Base-by-base conservation (phyloP, 2,888 invertebrate genomes). In the Steinernema hermaphroditum region DNA sequence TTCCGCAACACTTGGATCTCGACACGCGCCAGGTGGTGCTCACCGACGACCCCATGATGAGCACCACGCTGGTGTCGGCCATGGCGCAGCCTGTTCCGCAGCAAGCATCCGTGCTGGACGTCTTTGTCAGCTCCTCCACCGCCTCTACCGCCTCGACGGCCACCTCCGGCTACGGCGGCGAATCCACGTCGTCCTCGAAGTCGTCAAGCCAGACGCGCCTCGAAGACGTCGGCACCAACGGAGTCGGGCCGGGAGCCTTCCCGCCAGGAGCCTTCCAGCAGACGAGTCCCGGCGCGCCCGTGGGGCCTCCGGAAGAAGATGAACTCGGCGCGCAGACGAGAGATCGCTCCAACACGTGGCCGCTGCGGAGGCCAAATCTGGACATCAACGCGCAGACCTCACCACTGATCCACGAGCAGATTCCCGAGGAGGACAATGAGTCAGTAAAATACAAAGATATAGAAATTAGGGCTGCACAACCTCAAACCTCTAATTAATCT, bases 291-390 rank as follows among this genome's bases (percentile, higher is more conserved):
- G 14, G 6, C 19, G 14, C 41, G 41, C 46, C 46, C 46, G 8
- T 22, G 22, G 6, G 2, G 6, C n/a, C n/a, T n/a, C 2, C 9
- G 24, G 54, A 54, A 6, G 54, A 70, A 14, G 82, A 80, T 14
- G 83, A 84, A 32, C 46, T 83, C 46, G 75, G 75, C 68, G 81
- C 84, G 32, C 70, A 82, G 76, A 57, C 80, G 8, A 68, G 84
- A 19, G 84, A 84, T 68, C 91, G 97, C 75, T 95, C 95, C 83
- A 96, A 97, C 91, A 97, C 97, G 89, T 97, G 96, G 97, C 97
- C 96, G 77, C 90, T 94, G 87, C 94, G 77, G 46, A 75, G 82
- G 68, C 83, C 85, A 9, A 78, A 72, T 16, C 68, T 78, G 27
- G 78, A 78, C 43, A 72, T 74, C 41, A 71, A 73, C 32, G 73